Evolutionary conservation across 2,888 invertebrate species (phyloP).

Genomic region (Cephus nigrinus): DNA sequence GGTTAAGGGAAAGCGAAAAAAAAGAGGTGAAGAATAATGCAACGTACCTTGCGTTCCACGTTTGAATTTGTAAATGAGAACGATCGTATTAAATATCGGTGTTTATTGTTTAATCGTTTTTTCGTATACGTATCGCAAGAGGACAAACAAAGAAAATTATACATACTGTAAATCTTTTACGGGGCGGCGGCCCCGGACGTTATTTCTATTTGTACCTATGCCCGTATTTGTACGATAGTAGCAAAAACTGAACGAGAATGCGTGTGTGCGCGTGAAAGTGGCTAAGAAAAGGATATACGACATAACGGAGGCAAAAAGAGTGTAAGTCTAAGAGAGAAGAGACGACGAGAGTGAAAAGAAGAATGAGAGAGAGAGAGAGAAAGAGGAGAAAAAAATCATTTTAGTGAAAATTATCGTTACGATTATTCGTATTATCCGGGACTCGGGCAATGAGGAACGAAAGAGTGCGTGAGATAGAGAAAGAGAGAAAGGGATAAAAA

Average conservation of each 20-base stretch:
- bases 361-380: neutral
- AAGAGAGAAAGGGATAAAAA: neutral
- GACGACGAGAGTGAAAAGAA: conserved; percentile 11
- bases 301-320: neutral
- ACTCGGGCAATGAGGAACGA: neutral
- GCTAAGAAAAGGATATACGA: neutral
- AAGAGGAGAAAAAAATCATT: neutral
- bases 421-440: neutral
- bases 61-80: conserved; percentile 29
- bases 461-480: neutral
- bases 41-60: conserved; percentile 17
- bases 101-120: conserved; percentile 49
- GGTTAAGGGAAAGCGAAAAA: conserved; percentile 15
- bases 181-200: conserved; percentile 2
- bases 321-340: conserved; percentile 12
- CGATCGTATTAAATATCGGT: conserved; percentile 34
- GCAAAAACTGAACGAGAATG: conserved; percentile 13
- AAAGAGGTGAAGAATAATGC: conserved; percentile 14
- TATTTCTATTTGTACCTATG: conserved; percentile 7
- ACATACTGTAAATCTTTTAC: conserved; percentile 20
- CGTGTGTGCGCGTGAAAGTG: neutral
- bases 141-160: conserved; percentile 29
- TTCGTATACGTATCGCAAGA: conserved; percentile 25
- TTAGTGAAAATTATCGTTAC: neutral
- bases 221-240: conserved; percentile 23